phyloP scores from a whole-genome alignment of 2,113 vertebrate species.

The Chaetodon auriga region DNA sequence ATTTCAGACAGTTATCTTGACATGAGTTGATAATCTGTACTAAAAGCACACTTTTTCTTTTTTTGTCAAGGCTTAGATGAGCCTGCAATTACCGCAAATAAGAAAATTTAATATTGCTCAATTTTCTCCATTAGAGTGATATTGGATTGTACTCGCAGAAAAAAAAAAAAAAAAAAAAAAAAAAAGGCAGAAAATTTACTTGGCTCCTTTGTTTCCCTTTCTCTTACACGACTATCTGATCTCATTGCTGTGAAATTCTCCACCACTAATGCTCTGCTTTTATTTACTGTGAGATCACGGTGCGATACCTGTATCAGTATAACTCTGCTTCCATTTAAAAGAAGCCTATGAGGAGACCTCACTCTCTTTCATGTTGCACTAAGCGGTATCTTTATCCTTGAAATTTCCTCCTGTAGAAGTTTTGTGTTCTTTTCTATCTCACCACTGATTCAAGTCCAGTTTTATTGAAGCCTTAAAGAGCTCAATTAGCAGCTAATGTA shows the following conservation, averaged over 20 bases:
- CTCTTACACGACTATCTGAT: slow-evolving; percentile 13
- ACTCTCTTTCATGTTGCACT: not conserved
- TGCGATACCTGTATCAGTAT: slow-evolving; percentile 14
- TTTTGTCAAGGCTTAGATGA: slow-evolving; percentile 6
- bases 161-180: not conserved
- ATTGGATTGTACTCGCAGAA: not conserved
- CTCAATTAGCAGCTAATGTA: slow-evolving; percentile 30
- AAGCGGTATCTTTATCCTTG: not conserved
- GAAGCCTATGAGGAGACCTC: slow-evolving; percentile 1
- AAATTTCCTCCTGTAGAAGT: not conserved
- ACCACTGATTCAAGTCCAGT: slow-evolving; percentile 20
- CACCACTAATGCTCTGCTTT: not conserved
- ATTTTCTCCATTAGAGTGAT: slow-evolving; percentile 15
- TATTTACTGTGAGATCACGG: slow-evolving; percentile 22
- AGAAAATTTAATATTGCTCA: not conserved
- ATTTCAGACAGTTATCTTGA: slow-evolving; percentile 15
- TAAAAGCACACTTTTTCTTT: not conserved
- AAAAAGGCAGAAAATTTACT: slow-evolving; percentile 11
- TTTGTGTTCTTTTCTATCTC: slow-evolving; percentile 10
- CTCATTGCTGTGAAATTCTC: slow-evolving; percentile 24
- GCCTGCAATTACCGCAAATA: slow-evolving; percentile 10
- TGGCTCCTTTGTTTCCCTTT: not conserved
- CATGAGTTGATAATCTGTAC: not conserved
- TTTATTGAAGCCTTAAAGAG: slow-evolving; percentile 22
- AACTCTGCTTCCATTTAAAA: slow-evolving; percentile 2